Evolutionary conservation across 2,113 vertebrate species (phyloP), one percentile per base, ranked within the genome.

Genomic region (Dendrocopos noguchii): DNA sequence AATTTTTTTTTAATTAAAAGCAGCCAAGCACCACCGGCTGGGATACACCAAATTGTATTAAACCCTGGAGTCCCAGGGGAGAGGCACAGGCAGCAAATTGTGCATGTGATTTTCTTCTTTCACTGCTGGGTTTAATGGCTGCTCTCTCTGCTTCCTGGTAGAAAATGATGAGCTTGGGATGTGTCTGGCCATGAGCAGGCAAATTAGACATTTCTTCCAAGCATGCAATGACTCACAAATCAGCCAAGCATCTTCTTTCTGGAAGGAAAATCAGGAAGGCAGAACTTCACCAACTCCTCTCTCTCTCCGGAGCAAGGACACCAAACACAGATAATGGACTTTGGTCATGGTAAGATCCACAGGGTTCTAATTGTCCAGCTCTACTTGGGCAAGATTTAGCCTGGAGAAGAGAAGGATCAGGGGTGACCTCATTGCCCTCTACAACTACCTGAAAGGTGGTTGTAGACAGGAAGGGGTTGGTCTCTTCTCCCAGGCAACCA

Each of bases 1-100:
- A 96, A 97, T 92, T 96, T 96, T 97, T 96, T 97, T 97, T 97
- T 97, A 97, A 97, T 97, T 97, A 97, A 97, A 97, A 97, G 96
- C 90, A 92, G 73, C 83, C 85, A 95, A 94, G 94, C 91, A 94
- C 94, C 95, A 93, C 84, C 4, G 90, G 81, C 89, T 93, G 84
- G 93, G 80, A 87, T 89, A 70, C 75, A 90, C 93, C 90, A 94
- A 95, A 94, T 82, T 91, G 86, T 83, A 90, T 95, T 95, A 96
- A 95, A 90, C 79, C 61, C 74, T 77, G 20, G 52, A 75, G 77
- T 87, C 91, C 81, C 60, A 88, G 22, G 70, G 90, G 94, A 94
- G 61, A 93, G 59, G 59, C 85, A 80, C 20, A 90, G 55, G 85
- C 94, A 96, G 85, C 36, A 96, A 96, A 95, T 84, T 63, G 70